phyloP scores from a whole-genome alignment of 2,888 invertebrate genomes.

The Spisula subtruncata region DNA sequence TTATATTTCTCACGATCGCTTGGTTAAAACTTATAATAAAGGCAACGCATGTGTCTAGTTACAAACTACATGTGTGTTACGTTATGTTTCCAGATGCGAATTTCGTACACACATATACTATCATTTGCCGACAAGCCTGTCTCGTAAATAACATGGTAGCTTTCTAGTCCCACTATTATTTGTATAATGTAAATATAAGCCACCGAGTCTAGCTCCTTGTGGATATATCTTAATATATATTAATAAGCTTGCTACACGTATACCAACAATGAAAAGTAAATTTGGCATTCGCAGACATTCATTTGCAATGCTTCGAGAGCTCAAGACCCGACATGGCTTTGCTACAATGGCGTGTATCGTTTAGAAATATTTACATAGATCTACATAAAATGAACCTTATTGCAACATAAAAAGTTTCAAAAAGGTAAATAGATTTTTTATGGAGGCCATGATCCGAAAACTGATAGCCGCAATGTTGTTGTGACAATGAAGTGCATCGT shows the following conservation, averaged over 20 bases:
- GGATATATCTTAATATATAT: conserved; percentile 13
- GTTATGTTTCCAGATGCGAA: conserved; percentile 62
- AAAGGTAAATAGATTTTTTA: no score
- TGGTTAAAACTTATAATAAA: conserved; percentile 28
- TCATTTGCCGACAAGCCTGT: conserved; percentile 65
- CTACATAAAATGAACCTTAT: no score
- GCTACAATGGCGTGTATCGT: neutral
- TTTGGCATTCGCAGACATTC: neutral
- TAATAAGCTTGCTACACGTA: neutral
- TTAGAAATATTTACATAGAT: no score
- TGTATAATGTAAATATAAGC: conserved; percentile 58
- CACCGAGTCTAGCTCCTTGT: conserved; percentile 50
- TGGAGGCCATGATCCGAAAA: no score
- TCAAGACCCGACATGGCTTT: neutral
- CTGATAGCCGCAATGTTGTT: no score
- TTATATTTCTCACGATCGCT: conserved; percentile 26
- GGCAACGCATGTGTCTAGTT: conserved; percentile 38
- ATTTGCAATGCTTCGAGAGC: neutral
- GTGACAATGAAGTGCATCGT: no score
- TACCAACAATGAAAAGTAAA: neutral
- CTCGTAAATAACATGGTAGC: conserved; percentile 64
- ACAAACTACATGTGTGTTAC: conserved; percentile 45
- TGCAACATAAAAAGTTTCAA: no score
- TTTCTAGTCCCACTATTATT: conserved; percentile 45
- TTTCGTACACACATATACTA: conserved; percentile 62